Conservation (phyloP, 2,113 vertebrate genomes). For the Scolopax mira region DNA sequence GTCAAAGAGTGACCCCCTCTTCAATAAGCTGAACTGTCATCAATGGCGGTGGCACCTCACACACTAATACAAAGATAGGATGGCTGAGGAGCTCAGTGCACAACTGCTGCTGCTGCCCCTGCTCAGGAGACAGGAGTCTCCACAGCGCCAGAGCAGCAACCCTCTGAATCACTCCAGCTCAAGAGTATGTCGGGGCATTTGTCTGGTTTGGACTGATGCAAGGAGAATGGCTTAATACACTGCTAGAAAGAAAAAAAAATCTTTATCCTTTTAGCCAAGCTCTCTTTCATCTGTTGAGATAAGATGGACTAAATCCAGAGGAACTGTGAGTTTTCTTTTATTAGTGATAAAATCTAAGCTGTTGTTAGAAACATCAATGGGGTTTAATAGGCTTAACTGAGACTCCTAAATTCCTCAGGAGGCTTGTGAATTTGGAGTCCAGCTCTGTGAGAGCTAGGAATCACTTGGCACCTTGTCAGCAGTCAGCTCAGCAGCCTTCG, state of each 20-base stretch:
- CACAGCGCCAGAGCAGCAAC: background rate
- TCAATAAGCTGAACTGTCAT: background rate
- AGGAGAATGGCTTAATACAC: background rate
- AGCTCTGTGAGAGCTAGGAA: constrained; percentile 7
- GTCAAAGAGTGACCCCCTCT: background rate
- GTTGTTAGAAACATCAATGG: constrained; percentile 11
- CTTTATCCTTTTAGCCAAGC: background rate
- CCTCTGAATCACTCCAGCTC: background rate
- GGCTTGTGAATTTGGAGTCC: constrained; percentile 4
- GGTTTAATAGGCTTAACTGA: constrained; percentile 33
- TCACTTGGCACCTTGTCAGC: background rate
- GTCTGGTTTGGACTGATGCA: background rate
- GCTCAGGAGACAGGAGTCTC: background rate
- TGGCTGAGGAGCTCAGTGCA: background rate
- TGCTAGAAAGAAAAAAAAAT: background rate
- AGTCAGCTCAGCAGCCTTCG: background rate
- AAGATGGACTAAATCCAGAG: constrained; percentile 6
- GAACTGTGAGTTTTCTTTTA: background rate
- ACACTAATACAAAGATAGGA: no score
- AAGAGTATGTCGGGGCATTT: background rate
- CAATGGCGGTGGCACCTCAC: background rate
- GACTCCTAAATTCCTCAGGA: background rate
- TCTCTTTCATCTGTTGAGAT: background rate
- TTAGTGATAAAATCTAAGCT: constrained; percentile 37
- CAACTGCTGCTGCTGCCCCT: background rate